Evolutionary conservation across 2,888 invertebrate species (phyloP), one percentile per base, ranked within the genome.

Genomic region (Plagodis pulveraria): DNA sequence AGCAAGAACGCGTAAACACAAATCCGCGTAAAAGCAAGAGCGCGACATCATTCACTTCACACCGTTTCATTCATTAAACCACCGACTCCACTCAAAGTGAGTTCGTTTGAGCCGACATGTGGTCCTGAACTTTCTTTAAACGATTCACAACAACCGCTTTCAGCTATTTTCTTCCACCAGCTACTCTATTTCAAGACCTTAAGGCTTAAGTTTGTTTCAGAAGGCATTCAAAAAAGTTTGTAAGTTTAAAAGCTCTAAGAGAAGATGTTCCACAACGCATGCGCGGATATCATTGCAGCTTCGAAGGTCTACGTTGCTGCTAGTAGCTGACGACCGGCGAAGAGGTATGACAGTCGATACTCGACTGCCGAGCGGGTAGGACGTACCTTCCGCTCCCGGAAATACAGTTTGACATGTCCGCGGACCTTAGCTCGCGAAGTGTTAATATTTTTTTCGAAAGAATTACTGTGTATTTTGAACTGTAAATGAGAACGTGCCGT

Each of bases 261-360:
- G 81, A 55, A 40, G 50, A 72, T 82, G 80, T 81, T 84, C 86
- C 83, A 84, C 65, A 56, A 74, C 89, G 91, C 91, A 84, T 83
- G 91, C 91, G 91, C 71, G 60, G 61, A 75, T 53, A 61, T 65
- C 78, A 83, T 80, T 91, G 91, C 91, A 91, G 90, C 84, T 84
- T 78, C 78, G 78, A 77, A 77, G 59, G 62, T 65, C 65, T 78
- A 40, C 45, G 56, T 49, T 52, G 56, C 44, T 55, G 56, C 38
- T 61, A 56, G 60, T 61, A 53, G 51, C 51, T 34, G 56, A 50
- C 42, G 42, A 56, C 52, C 52, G 46, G 60, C 49, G 34, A 52
- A 52, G 56, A 52, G 52, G 60, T 42, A 69, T 84, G 83, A 83
- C 89, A 91, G 91, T 91, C 91, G 84, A 87, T 87, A 85, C 80